These are phyloP conservation scores for Spongilla lacustris DNA, from an alignment of 37 sponge, comb jelly and placozoan species.

Conservation along the genomic window DNA sequence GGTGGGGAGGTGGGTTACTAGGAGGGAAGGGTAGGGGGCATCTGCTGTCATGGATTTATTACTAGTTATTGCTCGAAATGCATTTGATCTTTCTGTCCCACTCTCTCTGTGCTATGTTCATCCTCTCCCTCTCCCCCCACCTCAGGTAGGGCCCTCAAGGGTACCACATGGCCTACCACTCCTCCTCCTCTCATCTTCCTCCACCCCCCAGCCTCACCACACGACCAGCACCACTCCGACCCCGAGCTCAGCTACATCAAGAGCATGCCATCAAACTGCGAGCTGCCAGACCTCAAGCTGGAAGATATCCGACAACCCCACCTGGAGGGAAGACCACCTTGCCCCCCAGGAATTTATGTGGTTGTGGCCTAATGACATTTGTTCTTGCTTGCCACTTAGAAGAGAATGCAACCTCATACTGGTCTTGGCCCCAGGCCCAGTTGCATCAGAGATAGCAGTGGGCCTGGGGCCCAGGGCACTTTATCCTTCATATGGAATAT, in stretches of 20 bases:
- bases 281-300: slow-evolving; percentile 40
- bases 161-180: background rate
- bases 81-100: background rate
- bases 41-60: no score
- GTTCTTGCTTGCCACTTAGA: no score
- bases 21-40: no score
- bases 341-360: no score
- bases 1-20: no score
- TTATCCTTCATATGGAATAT: no score
- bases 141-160: background rate
- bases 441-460: no score
- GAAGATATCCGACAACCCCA: slow-evolving; percentile 55
- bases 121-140: background rate
- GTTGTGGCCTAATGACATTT: no score
- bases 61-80: no score
- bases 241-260: background rate
- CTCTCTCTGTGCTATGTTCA: background rate
- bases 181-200: background rate
- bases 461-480: no score
- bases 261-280: slow-evolving; percentile 5
- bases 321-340: slow-evolving; percentile 72
- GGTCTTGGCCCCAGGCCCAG: no score
- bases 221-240: background rate
- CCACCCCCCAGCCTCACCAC: slow-evolving; percentile 13
- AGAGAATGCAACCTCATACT: no score